A percentile compares a stretch with the other conserved stretches of the same genome.
Conservation (phyloP, 2,888 invertebrate species). For the Holacanthella duospinosa region DNA sequence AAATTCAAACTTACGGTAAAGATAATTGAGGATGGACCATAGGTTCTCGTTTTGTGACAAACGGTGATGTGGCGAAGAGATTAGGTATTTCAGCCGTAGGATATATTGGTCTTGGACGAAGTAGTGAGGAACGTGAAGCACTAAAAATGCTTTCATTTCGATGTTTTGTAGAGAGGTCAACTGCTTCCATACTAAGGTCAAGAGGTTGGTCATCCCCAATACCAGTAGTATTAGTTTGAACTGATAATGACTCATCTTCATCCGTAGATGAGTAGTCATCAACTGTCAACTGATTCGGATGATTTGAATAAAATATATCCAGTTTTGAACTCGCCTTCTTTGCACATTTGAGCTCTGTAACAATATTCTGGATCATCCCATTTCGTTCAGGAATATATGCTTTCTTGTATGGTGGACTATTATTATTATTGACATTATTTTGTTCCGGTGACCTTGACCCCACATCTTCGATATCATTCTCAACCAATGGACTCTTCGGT, state of each 20-base stretch:
- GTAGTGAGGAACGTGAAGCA: slow-evolving; percentile 12
- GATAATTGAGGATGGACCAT: slow-evolving; percentile 23
- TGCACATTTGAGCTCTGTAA: slow-evolving; percentile 31
- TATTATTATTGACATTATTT: slow-evolving; percentile 21
- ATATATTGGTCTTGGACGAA: slow-evolving; percentile 18
- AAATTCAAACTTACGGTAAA: slow-evolving; percentile 16
- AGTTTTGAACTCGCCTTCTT: slow-evolving; percentile 15
- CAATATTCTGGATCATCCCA: slow-evolving; percentile 28
- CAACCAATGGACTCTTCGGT: too few species aligned
- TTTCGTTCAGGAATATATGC: slow-evolving; percentile 7
- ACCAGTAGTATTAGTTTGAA: background rate
- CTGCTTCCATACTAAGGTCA: slow-evolving; percentile 65
- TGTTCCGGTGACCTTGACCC: slow-evolving; percentile 9
- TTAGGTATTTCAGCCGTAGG: slow-evolving; percentile 12
- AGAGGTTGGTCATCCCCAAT: slow-evolving; percentile 47
- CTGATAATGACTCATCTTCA: background rate
- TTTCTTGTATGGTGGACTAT: slow-evolving; percentile 22
- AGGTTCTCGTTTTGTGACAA: slow-evolving; percentile 21
- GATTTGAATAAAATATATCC: slow-evolving; percentile 1
- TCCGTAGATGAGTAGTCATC: background rate
- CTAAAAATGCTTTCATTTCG: slow-evolving; percentile 18
- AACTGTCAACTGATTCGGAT: slow-evolving; percentile 3
- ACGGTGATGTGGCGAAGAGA: slow-evolving; percentile 22
- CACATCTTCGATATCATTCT: slow-evolving; percentile 12
- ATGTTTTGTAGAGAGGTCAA: slow-evolving; percentile 51